Conservation (phyloP, 1,140 invertebrate species). For the Chrysomallon squamiferum region DNA sequence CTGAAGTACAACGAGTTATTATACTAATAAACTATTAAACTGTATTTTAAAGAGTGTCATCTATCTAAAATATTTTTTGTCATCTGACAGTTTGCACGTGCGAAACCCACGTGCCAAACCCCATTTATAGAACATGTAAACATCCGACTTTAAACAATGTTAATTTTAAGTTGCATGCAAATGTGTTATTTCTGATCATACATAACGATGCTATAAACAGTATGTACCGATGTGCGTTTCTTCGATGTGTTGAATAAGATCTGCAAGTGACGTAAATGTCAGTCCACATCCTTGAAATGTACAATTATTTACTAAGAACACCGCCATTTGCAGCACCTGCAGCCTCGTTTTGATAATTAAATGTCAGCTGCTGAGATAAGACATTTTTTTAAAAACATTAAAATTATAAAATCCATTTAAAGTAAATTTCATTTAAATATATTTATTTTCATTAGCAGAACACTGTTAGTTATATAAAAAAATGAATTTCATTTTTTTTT, state of each 20-base stretch:
- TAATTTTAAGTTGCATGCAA: too few relatives aligned
- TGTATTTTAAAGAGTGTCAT: too few relatives aligned
- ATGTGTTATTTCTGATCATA: too few relatives aligned
- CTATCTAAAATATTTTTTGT: not conserved
- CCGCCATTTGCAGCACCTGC: conserved; percentile 71
- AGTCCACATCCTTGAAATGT: conserved; percentile 85
- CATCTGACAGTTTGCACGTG: conserved; percentile 12
- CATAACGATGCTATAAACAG: too few relatives aligned
- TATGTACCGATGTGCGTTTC: conserved; percentile 81
- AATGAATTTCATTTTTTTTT: too few relatives aligned
- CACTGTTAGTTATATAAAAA: too few relatives aligned
- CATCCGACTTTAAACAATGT: not conserved
- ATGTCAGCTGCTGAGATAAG: not conserved
- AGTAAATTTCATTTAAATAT: too few relatives aligned
- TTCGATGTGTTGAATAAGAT: conserved; percentile 85
- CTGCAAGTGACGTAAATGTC: conserved; percentile 78
- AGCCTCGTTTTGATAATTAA: conserved; percentile 14
- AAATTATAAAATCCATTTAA: not conserved
- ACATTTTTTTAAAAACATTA: not conserved
- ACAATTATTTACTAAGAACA: conserved; percentile 85
- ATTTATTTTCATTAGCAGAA: too few relatives aligned
- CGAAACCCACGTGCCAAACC: not conserved
- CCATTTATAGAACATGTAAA: conserved; percentile 12
- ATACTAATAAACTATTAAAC: too few relatives aligned
- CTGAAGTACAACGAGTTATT: too few relatives aligned